Conservation (phyloP, 2,797 vertebrate species). For the Saguinus oedipus region DNA sequence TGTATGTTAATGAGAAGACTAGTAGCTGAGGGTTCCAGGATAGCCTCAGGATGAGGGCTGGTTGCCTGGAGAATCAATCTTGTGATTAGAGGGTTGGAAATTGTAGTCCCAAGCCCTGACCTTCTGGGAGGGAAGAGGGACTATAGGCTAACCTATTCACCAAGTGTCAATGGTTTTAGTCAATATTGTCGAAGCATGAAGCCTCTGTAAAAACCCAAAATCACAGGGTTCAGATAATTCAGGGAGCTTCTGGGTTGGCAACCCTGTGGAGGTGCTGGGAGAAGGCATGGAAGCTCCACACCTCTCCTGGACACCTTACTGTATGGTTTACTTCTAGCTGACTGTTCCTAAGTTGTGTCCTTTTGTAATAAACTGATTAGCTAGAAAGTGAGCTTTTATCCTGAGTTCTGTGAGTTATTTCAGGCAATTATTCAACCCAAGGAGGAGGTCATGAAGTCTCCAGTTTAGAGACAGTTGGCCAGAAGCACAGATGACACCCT, state of each 20-base stretch:
- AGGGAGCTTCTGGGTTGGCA: not conserved
- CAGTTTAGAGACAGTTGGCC: not conserved
- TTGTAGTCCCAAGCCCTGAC: not conserved
- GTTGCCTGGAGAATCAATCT: not conserved
- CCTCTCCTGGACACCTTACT: no score
- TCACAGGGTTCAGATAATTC: not conserved
- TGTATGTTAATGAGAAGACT: not conserved
- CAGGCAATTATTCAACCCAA: not conserved
- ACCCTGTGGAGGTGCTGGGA: no score
- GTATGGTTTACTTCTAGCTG: no score
- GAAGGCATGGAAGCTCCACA: accelerated
- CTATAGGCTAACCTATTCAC: not conserved
- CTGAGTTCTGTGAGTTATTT: not conserved
- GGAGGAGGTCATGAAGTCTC: not conserved
- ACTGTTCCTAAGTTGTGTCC: not conserved
- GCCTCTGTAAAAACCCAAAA: not conserved
- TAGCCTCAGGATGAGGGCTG: no score
- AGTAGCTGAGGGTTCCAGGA: not conserved
- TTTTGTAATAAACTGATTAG: not conserved
- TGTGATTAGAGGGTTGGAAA: not conserved
- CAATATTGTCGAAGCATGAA: not conserved
- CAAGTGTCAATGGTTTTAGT: not conserved
- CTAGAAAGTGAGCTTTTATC: not conserved
- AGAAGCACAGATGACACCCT: not conserved
- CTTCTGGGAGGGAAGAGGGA: not conserved